Conservation (phyloP, 1,140 invertebrate genomes). For the Solenopsis fugax region DNA sequence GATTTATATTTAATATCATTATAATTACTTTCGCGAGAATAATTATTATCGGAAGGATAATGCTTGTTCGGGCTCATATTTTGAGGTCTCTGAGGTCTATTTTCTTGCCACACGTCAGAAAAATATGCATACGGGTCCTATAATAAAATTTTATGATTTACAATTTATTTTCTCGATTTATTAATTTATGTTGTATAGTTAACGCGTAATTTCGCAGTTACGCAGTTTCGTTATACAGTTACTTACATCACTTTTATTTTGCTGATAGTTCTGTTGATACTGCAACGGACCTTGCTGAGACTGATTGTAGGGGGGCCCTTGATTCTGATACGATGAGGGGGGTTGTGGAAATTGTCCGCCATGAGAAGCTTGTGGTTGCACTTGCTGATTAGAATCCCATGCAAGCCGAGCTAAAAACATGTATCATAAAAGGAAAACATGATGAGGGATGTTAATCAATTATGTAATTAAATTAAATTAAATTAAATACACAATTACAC, state of each 20-base stretch:
- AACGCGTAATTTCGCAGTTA: not conserved
- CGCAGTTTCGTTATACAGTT: no score
- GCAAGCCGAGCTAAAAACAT: conserved; percentile 72
- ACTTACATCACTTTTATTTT: conserved; percentile 82
- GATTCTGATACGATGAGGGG: conserved; percentile 75
- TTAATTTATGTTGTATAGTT: not conserved
- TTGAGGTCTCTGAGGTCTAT: conserved; percentile 79
- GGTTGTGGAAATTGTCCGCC: conserved; percentile 75
- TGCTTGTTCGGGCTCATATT: conserved; percentile 71
- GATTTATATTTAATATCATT: conserved; percentile 82
- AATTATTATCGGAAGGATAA: conserved; percentile 78
- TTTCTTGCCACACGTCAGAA: conserved; percentile 86
- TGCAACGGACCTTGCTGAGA: conserved; percentile 58
- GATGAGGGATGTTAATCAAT: conserved; percentile 2
- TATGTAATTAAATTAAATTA: conserved; percentile 34
- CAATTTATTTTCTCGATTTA: not conserved
- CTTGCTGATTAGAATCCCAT: conserved; percentile 80
- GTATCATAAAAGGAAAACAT: not conserved
- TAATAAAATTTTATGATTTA: conserved; percentile 28
- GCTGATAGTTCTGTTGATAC: conserved; percentile 78
- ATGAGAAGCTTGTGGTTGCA: conserved; percentile 72
- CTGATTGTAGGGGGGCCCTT: conserved; percentile 77
- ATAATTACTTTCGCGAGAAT: conserved; percentile 80
- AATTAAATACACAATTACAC: conserved; percentile 15
- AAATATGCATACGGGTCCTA: conserved; percentile 86